phyloP scores from a whole-genome alignment of 2,888 invertebrate genomes.

The Dryadula phaetusa region DNA sequence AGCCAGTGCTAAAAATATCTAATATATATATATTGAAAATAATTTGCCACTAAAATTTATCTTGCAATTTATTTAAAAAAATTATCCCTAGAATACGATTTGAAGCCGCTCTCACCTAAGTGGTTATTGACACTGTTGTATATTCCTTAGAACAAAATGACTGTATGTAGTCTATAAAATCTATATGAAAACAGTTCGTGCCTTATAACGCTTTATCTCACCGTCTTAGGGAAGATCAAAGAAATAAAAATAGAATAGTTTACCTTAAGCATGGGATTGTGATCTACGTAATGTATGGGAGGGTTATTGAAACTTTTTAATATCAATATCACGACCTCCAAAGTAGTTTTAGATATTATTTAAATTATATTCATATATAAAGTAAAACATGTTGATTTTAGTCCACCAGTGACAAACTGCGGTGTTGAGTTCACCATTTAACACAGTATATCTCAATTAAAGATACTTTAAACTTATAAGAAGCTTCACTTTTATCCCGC shows the following conservation, averaged over 20 bases:
- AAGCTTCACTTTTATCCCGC: no score
- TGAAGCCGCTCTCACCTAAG: neutral
- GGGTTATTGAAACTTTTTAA: conserved; percentile 2
- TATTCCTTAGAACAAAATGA: neutral
- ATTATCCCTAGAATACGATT: neutral
- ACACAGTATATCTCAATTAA: no score
- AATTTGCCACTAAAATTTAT: no score
- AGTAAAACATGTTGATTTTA: no score
- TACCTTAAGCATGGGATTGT: conserved; percentile 55
- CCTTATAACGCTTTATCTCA: conserved; percentile 32
- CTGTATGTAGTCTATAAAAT: conserved; percentile 12
- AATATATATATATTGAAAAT: no score
- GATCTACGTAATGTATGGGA: conserved; percentile 60
- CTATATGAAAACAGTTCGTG: conserved; percentile 25
- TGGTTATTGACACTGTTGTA: neutral
- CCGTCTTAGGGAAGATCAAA: conserved; percentile 62
- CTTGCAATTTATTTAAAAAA: no score
- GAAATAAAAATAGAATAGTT: conserved; percentile 68
- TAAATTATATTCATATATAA: no score
- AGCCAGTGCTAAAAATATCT: no score
- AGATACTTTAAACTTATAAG: no score
- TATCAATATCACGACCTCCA: neutral
- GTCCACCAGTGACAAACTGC: no score
- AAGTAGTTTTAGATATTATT: neutral
- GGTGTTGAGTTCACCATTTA: no score